Evolutionary conservation across 1,140 invertebrate genomes (phyloP), one percentile per base, ranked within the genome.

Genomic region (Diabrotica virgifera): DNA sequence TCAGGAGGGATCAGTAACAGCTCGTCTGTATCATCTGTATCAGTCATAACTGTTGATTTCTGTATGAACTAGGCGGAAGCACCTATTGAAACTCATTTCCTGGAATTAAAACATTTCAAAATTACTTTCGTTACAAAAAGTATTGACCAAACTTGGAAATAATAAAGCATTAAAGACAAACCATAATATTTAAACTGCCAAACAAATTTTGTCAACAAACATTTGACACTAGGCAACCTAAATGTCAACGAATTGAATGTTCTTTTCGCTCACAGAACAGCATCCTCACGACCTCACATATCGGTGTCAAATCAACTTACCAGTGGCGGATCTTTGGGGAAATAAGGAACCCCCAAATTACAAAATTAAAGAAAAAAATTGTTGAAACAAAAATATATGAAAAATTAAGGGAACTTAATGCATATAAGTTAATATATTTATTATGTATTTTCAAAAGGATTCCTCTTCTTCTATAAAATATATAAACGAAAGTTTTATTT

Each of bases 1-100:
- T 90, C 85, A 8, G 90, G 90, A 59, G 90, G 89, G 76, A 92
- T 89, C 63, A 90, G 78, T 66, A 93, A 76, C 63, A 93, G 80
- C 70, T 90, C 84, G 79, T 93, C 90, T 5, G 90, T 93, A 78
- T 92, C 90, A 83, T 91, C 90, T 63, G 89, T 87, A 76, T 91
- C 90, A 85, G 89, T 91, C 90, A 92, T 92, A 71, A 72, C 67
- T 72, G 56, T 59, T 46, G 54, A 64, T 12, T 37, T 11, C 36
- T 37, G 5, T 8, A 38, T 59, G 36, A 10, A 24, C 10, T 55
- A 6, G n/a, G 55, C 35, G 35, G 36, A 40, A 40, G 5, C 11
- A 8, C 7, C 36, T 13, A 24, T 36, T 59, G n/a, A 35, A 55
- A 14, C 6, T 55, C 53, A 55, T 55, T 11, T 14, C 53, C 53